Evolutionary conservation across 2,113 vertebrate species (phyloP), one percentile per base, ranked within the genome.

Genomic region (Caretta caretta): DNA sequence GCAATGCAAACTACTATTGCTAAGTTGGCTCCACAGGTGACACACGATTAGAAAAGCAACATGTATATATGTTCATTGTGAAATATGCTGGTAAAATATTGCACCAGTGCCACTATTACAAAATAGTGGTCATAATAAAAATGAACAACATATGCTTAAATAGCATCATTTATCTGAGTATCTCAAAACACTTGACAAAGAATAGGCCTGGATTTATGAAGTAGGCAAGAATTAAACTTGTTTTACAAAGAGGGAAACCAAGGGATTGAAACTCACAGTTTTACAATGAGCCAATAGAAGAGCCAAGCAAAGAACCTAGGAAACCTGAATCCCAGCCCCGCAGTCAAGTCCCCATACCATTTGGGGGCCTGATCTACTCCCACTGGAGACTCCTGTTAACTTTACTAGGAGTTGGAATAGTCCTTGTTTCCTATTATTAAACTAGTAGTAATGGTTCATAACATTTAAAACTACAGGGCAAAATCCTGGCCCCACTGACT

Each of bases 101-200:
- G 54, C 50, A 42, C 22, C 56, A 65, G 0, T 1, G 7, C 0
- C 0, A 89, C 10, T 14, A 38, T 48, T 1, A 0, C 14, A 48
- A 49, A 87, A 72, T 5, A 49, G 62, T 46, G 22, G 48, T 31
- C 62, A 83, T 8, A 7, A n/a, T 87, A 46, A 85, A 0, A 27
- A 83, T 35, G 69, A 51, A 78, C 65, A 72, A 76, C 38, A 25
- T 48, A 46, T 46, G 13, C 42, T 78, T 48, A 78, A 78, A 78
- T 57, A 59, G 12, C 51, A 83, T 57, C 62, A 80, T 80, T 20
- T 54, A 87, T 27, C 85, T 84, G 35, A 69, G 84, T 48, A 38
- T 20, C 38, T 7, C 59, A 69, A 57, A 17, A 72, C 10, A 53
- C 38, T 51, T 72, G 20, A 76, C 42, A 17, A 72, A 69, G 5